Base-by-base conservation (phyloP, 2,113 vertebrate genomes). In the Passerina amoena region DNA sequence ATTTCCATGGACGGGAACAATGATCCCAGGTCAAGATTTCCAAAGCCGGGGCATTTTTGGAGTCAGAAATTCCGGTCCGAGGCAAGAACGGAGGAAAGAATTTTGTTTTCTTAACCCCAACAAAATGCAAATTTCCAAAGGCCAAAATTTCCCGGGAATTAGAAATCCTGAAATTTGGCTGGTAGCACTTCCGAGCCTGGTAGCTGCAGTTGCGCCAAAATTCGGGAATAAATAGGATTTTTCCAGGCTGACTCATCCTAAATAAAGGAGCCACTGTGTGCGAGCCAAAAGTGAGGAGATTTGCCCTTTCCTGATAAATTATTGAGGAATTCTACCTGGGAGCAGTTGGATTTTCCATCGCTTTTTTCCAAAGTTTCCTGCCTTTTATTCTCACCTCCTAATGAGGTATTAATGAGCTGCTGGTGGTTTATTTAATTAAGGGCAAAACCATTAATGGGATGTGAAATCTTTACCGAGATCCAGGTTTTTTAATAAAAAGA, bases 81-180 rank as follows among this genome's bases (percentile, higher is more conserved):
- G 54, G 54, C 70, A 69, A 37, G 33, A 86, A 69, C 0, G 18
- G 61, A 66, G 68, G 77, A 92, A 96, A 92, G 23, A 91, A 83
- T 92, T 86, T 77, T 94, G 66, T 88, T 96, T 94, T 91, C 76
- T 88, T 86, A 92, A 73, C 73, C 83, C 93, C 2, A 20, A 48
- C 84, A 51, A 64, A 69, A 25, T 27, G 2, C 22, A 45, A 59
- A 94, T 94, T 95, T 91, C 66, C 86, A 79, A 96, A 94, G 31
- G 53, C 79, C 82, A 69, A 53, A 82, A 86, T 80, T 96, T 94
- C 82, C 76, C 16, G 2, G 59, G 86, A 92, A 91, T 92, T 92
- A 90, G 83, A 94, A 96, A 96, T 94, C 89, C 89, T 87, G 78
- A 91, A 76, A 72, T 93, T n/a, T 91, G 85, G 69, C 92, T 72